Percentiles rank a stretch among this genome's conserved stretches.
These are phyloP conservation scores for Boloria euphrosyne DNA, from an alignment of 2,888 invertebrate genomes.

Conservation along the genomic window DNA sequence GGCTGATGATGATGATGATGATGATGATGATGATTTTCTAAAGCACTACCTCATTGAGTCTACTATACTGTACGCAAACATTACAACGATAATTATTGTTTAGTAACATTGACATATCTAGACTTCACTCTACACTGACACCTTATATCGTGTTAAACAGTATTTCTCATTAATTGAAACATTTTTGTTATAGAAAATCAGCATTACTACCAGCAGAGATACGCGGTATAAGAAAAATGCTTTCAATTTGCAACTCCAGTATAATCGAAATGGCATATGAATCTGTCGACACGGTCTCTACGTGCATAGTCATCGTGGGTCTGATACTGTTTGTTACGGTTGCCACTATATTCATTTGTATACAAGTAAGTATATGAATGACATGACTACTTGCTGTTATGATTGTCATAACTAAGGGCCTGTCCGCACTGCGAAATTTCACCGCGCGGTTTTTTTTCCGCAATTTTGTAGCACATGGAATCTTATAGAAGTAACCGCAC, in stretches of 20 bases:
- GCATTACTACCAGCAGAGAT: constrained; percentile 90
- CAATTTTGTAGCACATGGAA: too few species aligned
- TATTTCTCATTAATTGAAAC: background rate
- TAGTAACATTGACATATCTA: too few species aligned
- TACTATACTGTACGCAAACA: too few species aligned
- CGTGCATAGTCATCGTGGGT: constrained; percentile 92
- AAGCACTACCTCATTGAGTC: too few species aligned
- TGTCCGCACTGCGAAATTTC: too few species aligned
- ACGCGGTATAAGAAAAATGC: constrained; percentile 88
- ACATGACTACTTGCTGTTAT: background rate
- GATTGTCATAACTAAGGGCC: too few species aligned
- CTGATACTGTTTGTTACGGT: constrained; percentile 90
- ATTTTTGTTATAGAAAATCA: constrained; percentile 69
- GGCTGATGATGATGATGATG: too few species aligned
- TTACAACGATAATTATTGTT: too few species aligned
- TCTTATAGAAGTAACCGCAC: too few species aligned
- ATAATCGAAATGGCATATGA: constrained; percentile 85
- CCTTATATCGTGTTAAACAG: too few species aligned
- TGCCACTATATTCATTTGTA: constrained; percentile 90
- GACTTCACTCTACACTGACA: background rate
- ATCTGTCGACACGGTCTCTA: constrained; percentile 93
- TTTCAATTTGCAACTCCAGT: constrained; percentile 84
- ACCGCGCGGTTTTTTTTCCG: too few species aligned
- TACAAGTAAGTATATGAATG: constrained; percentile 83
- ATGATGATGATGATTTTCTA: too few species aligned